Evolutionary conservation across 2,888 invertebrate genomes (phyloP).

Genomic region (Thyatira batis): DNA sequence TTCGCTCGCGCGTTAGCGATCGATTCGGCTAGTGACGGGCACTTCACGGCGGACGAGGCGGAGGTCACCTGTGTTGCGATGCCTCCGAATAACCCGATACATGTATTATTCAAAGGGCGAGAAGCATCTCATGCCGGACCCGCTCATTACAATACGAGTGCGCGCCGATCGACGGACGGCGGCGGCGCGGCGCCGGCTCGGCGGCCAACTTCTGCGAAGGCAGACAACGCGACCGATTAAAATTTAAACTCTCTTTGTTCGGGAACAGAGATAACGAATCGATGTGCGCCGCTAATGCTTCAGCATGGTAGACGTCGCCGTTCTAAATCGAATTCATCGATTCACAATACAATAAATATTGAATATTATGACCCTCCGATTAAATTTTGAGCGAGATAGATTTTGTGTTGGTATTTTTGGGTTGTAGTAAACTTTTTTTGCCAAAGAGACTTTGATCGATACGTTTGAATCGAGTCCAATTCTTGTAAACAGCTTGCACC

Average conservation of each 20-base stretch:
- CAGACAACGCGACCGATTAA: constrained; percentile 75
- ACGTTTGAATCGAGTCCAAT: too few species aligned
- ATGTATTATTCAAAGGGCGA: constrained; percentile 53
- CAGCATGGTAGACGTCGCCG: constrained; percentile 49
- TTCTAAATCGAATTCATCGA: constrained; percentile 66
- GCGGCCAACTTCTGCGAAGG: constrained; percentile 62
- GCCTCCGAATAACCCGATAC: constrained; percentile 15
- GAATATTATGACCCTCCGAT: background rate
- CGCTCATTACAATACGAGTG: constrained; percentile 64
- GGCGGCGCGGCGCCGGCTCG: constrained; percentile 47
- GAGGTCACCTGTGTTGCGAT: constrained; percentile 14
- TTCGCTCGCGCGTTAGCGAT: constrained; percentile 33
- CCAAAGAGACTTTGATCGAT: too few species aligned
- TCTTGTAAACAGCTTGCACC: too few species aligned
- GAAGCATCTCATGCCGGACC: constrained; percentile 34
- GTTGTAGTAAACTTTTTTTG: too few species aligned
- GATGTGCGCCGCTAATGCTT: constrained; percentile 64
- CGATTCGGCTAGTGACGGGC: constrained; percentile 30
- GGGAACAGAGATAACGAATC: constrained; percentile 68
- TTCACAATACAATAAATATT: constrained; percentile 21
- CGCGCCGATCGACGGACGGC: constrained; percentile 17
- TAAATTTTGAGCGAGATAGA: background rate
- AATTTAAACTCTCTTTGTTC: constrained; percentile 79
- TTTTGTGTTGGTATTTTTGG: too few species aligned
- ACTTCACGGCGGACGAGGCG: constrained; percentile 6